Evolutionary conservation across 2,888 invertebrate genomes (phyloP).

Genomic region (Strigamia crassipes): DNA sequence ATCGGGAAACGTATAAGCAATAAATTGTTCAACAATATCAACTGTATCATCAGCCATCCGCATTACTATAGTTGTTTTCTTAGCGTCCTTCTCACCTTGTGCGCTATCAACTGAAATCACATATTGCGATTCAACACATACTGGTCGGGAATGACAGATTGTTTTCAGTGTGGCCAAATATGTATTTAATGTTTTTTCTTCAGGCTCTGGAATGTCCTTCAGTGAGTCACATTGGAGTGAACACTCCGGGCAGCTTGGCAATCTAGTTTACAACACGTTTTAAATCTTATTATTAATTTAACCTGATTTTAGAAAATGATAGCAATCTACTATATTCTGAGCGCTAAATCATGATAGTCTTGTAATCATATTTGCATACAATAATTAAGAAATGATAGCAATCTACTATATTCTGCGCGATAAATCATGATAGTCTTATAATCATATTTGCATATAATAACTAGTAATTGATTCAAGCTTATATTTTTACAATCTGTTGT

Average conservation of each 20-base stretch:
- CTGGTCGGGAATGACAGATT: neutral
- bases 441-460: too few relatives aligned
- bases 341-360: too few relatives aligned
- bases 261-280: neutral
- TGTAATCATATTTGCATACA: too few relatives aligned
- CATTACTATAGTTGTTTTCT: neutral
- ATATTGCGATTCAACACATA: neutral
- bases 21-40: neutral
- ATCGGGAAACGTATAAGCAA: neutral
- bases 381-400: too few relatives aligned
- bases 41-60: neutral
- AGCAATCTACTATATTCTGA: too few relatives aligned
- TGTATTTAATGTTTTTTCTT: neutral
- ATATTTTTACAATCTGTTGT: too few relatives aligned
- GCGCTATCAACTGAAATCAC: neutral
- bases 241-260: neutral
- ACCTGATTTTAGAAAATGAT: too few relatives aligned
- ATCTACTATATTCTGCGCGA: too few relatives aligned
- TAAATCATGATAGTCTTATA: too few relatives aligned
- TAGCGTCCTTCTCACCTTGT: too few relatives aligned
- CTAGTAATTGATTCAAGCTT: too few relatives aligned
- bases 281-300: neutral
- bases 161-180: neutral
- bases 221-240: neutral
- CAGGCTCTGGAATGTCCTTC: neutral